Percentiles rank a stretch among this genome's conserved stretches.
Evolutionary conservation across 2,888 invertebrate species (phyloP).

Genomic region (Parnassius glacialis): DNA sequence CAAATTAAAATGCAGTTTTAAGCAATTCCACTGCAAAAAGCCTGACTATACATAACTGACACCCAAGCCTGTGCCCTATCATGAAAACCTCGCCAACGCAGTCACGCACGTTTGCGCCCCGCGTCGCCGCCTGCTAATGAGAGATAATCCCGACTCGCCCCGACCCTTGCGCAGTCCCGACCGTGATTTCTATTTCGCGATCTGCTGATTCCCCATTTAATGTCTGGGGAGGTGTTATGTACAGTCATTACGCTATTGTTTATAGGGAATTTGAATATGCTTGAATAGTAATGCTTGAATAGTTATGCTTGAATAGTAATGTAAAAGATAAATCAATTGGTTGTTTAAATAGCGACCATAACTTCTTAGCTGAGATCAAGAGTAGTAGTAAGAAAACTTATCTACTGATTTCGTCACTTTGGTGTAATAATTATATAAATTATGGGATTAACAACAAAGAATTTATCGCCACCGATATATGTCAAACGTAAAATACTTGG

Average conservation of each 20-base stretch:
- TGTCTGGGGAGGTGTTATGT: constrained; percentile 33
- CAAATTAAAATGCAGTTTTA: too few relatives aligned
- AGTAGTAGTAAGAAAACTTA: too few relatives aligned
- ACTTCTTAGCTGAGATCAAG: too few relatives aligned
- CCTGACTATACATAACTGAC: not conserved
- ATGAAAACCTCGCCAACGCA: not conserved
- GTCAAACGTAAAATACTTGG: too few relatives aligned
- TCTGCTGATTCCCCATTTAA: constrained; percentile 40
- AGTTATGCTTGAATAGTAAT: too few relatives aligned
- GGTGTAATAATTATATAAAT: too few relatives aligned
- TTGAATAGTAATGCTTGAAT: too few relatives aligned
- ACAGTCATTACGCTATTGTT: constrained; percentile 29
- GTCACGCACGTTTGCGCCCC: constrained; percentile 53
- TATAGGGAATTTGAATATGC: not conserved
- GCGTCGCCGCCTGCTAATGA: constrained; percentile 59
- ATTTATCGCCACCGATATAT: too few relatives aligned
- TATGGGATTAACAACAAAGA: too few relatives aligned
- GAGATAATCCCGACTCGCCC: constrained; percentile 57
- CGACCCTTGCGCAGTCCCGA: constrained; percentile 25
- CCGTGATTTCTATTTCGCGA: constrained; percentile 40
- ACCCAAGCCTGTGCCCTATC: constrained; percentile 15
- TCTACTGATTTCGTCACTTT: too few relatives aligned
- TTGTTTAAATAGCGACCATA: too few relatives aligned
- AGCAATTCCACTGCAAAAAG: not conserved
- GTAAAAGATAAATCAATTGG: too few relatives aligned